These are phyloP conservation scores for Antigone vipio DNA, from an alignment of 2,113 vertebrate species.

Conservation along the genomic window DNA sequence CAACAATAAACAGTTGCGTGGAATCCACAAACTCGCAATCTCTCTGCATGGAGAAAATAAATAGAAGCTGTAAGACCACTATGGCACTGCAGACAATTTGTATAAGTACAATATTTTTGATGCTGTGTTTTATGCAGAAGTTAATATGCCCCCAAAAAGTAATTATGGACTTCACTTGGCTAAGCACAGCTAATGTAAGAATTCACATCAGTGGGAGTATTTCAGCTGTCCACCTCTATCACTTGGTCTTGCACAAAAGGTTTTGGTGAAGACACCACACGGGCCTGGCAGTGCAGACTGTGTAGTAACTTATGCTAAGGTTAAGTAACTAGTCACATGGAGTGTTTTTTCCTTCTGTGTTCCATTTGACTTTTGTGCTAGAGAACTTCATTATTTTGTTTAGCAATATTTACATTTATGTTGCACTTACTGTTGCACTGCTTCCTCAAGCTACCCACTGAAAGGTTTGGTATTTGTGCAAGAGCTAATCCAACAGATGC, in stretches of 20 bases:
- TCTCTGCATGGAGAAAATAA: background rate
- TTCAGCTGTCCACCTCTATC: background rate
- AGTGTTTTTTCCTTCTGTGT: background rate
- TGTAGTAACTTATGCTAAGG: background rate
- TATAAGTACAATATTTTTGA: slow-evolving; percentile 55
- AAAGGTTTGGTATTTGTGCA: background rate
- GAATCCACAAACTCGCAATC: slow-evolving; percentile 1
- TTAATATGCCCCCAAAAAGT: slow-evolving; percentile 32
- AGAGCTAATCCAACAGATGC: background rate
- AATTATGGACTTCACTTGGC: slow-evolving; percentile 27
- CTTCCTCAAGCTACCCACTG: background rate
- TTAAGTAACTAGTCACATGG: background rate
- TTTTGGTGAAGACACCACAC: background rate
- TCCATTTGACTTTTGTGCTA: background rate
- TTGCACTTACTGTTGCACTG: background rate
- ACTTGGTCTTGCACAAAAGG: background rate
- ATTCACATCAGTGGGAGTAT: background rate
- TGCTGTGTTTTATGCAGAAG: slow-evolving; percentile 11
- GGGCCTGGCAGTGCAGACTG: background rate
- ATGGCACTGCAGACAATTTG: background rate
- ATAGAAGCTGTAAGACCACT: slow-evolving; percentile 32
- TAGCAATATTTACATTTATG: background rate
- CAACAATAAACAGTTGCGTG: slow-evolving; percentile 18
- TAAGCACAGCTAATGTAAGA: background rate
- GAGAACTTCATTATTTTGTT: background rate